phyloP scores from a whole-genome alignment of 2,888 invertebrate species.

The Eurytoma californica region DNA sequence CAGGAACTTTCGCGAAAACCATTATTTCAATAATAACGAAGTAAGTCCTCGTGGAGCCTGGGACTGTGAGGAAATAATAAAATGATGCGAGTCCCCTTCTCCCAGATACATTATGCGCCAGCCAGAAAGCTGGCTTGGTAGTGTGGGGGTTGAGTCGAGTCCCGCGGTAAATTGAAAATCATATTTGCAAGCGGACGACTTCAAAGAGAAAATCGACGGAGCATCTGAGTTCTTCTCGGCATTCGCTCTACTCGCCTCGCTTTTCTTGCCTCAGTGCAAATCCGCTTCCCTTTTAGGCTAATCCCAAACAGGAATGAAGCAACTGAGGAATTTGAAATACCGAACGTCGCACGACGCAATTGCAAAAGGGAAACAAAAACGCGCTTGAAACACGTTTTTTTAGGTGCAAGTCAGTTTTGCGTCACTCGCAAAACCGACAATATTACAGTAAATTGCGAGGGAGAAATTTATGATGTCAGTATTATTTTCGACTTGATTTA shows the following conservation, averaged over 20 bases:
- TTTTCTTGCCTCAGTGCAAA: constrained; percentile 5
- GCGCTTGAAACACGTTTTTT: not conserved
- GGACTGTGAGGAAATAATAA: not conserved
- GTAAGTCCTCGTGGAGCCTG: no score
- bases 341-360: constrained; percentile 5
- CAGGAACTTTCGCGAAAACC: no score
- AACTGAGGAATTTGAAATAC: constrained; percentile 28
- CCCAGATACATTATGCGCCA: no score
- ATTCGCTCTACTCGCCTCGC: not conserved
- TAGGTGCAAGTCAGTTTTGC: not conserved
- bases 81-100: not conserved
- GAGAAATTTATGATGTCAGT: no score
- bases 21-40: no score
- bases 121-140: no score
- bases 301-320: constrained; percentile 21
- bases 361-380: constrained; percentile 7
- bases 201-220: constrained; percentile 51
- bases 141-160: no score
- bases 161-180: constrained; percentile 49
- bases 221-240: constrained; percentile 5
- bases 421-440: no score
- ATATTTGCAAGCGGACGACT: constrained; percentile 48
- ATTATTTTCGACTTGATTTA: no score
- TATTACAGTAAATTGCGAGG: no score
- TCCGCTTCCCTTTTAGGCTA: constrained; percentile 51